A percentile compares a stretch with the other conserved stretches of the same genome.
These are phyloP conservation scores for Hylaeus volcanicus DNA, from an alignment of 1,140 invertebrate species.

Conservation along the genomic window DNA sequence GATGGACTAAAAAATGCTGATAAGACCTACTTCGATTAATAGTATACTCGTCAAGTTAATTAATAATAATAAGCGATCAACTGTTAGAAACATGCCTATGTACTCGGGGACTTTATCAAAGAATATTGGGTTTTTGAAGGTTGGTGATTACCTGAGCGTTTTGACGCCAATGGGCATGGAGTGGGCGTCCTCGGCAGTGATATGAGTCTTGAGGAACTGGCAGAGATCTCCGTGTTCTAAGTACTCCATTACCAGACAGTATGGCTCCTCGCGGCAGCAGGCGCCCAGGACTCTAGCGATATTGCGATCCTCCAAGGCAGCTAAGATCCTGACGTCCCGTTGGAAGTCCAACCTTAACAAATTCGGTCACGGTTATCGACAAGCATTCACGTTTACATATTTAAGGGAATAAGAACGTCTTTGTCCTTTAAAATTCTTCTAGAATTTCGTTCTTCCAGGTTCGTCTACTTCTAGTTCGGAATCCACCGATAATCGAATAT, in stretches of 20 bases:
- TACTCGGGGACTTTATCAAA: too few species aligned
- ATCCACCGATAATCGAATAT: too few species aligned
- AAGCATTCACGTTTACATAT: too few species aligned
- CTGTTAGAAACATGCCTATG: too few species aligned
- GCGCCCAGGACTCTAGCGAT: slow-evolving; percentile 93
- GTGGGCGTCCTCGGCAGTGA: slow-evolving; percentile 82
- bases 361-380: neutral
- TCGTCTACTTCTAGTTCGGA: too few species aligned
- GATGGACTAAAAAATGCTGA: too few species aligned
- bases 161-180: slow-evolving; percentile 83
- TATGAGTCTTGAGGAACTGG: slow-evolving; percentile 88
- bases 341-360: slow-evolving; percentile 90
- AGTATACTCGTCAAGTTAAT: too few species aligned
- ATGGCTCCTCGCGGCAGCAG: slow-evolving; percentile 89
- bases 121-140: neutral
- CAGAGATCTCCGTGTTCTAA: slow-evolving; percentile 94
- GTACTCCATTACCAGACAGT: slow-evolving; percentile 95
- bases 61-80: too few species aligned
- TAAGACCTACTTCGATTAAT: too few species aligned
- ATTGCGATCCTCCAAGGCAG: slow-evolving; percentile 91
- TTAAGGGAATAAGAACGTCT: too few species aligned
- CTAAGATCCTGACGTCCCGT: slow-evolving; percentile 92
- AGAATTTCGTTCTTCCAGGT: too few species aligned
- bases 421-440: too few species aligned
- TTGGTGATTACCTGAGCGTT: slow-evolving; percentile 81